Evolutionary conservation across 2,113 vertebrate genomes (phyloP).

Genomic region (Cervus canadensis): DNA sequence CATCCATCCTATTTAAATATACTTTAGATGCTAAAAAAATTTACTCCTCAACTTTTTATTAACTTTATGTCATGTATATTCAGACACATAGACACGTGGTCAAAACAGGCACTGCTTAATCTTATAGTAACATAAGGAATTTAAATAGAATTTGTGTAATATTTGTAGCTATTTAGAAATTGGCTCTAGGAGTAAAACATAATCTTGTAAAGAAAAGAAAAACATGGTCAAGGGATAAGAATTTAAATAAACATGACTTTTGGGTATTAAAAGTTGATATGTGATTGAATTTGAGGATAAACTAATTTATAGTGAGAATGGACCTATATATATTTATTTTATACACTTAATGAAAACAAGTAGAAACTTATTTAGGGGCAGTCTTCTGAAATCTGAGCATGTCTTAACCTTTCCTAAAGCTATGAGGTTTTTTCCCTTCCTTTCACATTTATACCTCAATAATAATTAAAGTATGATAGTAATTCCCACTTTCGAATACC

Average conservation of each 20-base stretch:
- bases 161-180: conserved; percentile 36
- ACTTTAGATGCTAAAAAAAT: conserved; percentile 39
- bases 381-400: not conserved
- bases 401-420: not conserved
- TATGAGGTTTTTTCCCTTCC: not conserved
- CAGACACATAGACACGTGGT: not conserved
- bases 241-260: not conserved
- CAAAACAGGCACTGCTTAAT: conserved; percentile 9
- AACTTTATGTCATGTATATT: conserved; percentile 22
- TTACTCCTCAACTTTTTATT: conserved; percentile 53
- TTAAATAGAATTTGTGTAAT: conserved; percentile 21
- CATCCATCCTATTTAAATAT: conserved; percentile 42
- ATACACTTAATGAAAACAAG: not conserved
- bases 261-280: not conserved
- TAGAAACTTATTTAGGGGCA: not conserved
- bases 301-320: not conserved
- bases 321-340: not conserved
- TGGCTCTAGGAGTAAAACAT: not conserved
- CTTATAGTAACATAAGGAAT: not conserved
- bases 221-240: not conserved
- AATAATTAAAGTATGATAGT: not conserved
- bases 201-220: conserved; percentile 5
- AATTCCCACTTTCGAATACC: not conserved
- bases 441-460: not conserved
- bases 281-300: not conserved